phyloP scores from a whole-genome alignment of 2,113 vertebrate genomes.

The Heptranchias perlo region DNA sequence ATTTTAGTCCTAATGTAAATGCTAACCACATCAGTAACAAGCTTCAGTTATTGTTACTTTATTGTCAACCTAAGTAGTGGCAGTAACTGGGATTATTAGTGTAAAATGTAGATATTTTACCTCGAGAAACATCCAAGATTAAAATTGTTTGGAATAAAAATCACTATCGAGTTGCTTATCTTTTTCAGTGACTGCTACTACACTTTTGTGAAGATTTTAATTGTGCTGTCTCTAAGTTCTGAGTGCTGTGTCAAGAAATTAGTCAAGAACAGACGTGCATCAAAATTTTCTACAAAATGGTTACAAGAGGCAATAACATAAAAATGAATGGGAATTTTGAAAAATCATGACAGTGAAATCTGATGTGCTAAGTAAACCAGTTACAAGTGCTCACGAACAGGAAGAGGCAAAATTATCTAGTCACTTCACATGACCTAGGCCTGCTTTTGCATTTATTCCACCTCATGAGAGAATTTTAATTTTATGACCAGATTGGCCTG shows the following conservation, averaged over 20 bases:
- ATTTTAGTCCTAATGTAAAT: neutral
- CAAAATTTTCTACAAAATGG: neutral
- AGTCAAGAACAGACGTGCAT: neutral
- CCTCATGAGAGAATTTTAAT: neutral
- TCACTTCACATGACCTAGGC: neutral
- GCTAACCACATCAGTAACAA: neutral
- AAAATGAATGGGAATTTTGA: neutral
- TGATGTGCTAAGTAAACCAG: too few species aligned
- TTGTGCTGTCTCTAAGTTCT: neutral
- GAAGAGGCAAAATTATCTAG: neutral
- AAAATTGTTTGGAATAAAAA: neutral
- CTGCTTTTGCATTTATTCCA: neutral
- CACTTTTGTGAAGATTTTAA: neutral
- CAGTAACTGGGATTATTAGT: neutral
- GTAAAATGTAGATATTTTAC: neutral
- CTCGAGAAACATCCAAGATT: neutral
- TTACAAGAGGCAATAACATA: neutral
- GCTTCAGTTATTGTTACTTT: neutral
- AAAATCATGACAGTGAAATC: neutral
- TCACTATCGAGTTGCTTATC: neutral
- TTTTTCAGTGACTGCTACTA: neutral
- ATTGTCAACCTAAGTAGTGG: neutral
- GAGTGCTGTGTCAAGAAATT: neutral
- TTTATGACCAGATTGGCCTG: neutral
- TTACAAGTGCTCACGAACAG: neutral